These are phyloP conservation scores for Cheumatopsyche charites DNA, from an alignment of 1,140 invertebrate species.

Conservation along the genomic window DNA sequence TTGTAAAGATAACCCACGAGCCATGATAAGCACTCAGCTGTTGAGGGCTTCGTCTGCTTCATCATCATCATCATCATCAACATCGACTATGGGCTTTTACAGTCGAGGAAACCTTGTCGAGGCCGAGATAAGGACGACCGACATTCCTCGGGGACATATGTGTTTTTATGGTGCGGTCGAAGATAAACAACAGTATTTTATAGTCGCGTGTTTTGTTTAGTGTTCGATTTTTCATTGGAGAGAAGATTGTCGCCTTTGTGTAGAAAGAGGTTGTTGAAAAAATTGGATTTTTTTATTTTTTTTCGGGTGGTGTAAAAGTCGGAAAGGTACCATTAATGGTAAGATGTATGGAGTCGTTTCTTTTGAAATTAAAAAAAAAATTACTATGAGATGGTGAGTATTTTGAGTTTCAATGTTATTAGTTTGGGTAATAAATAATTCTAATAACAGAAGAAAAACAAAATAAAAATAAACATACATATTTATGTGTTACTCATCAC, in stretches of 20 bases:
- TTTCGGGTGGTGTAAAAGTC: no score
- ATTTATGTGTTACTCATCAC: neutral
- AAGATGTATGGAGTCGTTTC: no score
- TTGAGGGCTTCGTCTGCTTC: neutral
- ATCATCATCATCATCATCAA: constrained; percentile 14
- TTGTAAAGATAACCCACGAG: constrained; percentile 21
- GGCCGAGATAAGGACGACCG: constrained; percentile 3
- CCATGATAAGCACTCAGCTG: neutral
- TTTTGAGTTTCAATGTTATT: no score
- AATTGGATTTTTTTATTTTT: no score
- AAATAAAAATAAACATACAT: neutral
- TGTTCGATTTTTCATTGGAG: neutral
- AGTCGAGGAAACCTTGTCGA: constrained; percentile 2
- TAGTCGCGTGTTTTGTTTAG: neutral
- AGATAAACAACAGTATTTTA: neutral
- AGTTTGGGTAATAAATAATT: no score
- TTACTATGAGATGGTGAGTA: no score
- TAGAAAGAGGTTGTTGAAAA: no score
- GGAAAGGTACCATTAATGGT: no score
- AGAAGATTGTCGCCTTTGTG: no score
- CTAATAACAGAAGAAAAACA: no score
- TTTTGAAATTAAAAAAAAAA: no score
- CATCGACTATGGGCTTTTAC: neutral
- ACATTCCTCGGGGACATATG: constrained; percentile 7
- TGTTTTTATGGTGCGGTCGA: neutral